Conservation (phyloP, 2,888 invertebrate species). For the Ophraella communa region DNA sequence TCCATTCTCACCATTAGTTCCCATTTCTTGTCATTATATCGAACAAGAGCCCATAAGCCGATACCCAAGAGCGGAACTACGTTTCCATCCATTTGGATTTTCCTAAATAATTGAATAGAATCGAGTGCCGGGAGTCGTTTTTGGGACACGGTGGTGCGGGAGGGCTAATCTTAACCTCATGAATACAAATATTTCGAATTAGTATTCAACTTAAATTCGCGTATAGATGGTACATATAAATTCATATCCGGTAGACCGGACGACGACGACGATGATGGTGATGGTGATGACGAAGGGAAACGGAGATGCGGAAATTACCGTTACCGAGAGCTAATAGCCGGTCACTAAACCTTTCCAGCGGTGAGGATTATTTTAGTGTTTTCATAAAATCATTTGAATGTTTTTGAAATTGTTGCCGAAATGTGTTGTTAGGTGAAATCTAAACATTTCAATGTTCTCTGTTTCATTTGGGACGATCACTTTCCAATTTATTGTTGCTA, state of each 20-base stretch:
- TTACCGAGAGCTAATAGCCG: constrained; percentile 25
- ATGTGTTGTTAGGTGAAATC: too few species aligned
- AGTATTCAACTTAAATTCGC: constrained; percentile 41
- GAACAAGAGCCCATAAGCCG: constrained; percentile 35
- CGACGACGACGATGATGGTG: too few species aligned
- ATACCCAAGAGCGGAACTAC: constrained; percentile 29
- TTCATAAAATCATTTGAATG: too few species aligned
- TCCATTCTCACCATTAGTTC: constrained; percentile 11
- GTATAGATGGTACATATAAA: constrained; percentile 26
- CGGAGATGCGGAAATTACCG: constrained; percentile 22
- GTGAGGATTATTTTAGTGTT: not conserved
- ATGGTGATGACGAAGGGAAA: too few species aligned
- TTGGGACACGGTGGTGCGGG: constrained; percentile 8
- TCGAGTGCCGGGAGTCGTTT: constrained; percentile 34
- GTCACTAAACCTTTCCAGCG: constrained; percentile 28
- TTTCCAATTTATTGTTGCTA: too few species aligned
- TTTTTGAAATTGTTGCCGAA: too few species aligned
- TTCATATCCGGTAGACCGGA: constrained; percentile 37
- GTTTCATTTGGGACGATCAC: too few species aligned
- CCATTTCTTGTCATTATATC: constrained; percentile 32
- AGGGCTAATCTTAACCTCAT: constrained; percentile 47
- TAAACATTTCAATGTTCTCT: too few species aligned
- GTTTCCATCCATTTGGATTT: constrained; percentile 36
- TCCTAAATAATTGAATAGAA: constrained; percentile 47
- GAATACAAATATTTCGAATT: constrained; percentile 48